Conservation (phyloP, 2,113 vertebrate species). For the Grus americana region DNA sequence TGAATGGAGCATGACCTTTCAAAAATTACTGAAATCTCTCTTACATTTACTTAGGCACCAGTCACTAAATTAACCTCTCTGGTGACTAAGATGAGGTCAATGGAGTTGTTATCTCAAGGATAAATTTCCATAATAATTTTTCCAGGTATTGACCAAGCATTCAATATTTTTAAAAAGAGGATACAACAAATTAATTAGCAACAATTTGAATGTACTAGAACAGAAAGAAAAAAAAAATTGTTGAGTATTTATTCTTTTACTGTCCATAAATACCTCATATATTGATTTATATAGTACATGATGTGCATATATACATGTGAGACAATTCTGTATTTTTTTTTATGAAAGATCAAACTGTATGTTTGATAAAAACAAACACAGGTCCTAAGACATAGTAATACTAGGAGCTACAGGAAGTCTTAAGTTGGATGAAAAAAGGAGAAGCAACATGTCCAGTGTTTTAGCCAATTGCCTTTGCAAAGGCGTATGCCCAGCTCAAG, state of each 20-base stretch:
- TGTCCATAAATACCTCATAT: background rate
- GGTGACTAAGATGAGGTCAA: background rate
- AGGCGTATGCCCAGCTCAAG: background rate
- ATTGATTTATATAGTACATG: background rate
- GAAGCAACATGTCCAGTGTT: background rate
- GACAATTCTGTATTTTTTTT: background rate
- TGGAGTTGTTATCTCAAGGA: background rate
- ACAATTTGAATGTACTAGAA: background rate
- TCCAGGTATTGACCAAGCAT: background rate
- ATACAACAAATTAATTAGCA: background rate
- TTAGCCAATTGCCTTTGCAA: background rate
- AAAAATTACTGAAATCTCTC: background rate
- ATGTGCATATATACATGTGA: background rate
- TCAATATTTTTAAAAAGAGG: background rate
- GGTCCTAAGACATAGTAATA: background rate
- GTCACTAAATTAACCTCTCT: background rate
- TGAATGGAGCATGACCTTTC: background rate
- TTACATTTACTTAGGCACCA: background rate
- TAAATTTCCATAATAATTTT: background rate
- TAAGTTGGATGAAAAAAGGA: background rate
- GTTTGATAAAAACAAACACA: background rate
- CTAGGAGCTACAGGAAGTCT: background rate
- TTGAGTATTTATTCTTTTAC: background rate
- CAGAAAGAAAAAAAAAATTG: background rate
- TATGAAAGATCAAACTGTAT: background rate